Percentiles rank a stretch among this genome's conserved stretches.
Evolutionary conservation across 2,888 invertebrate genomes (phyloP).

Genomic region (Drosophila lacicola): DNA sequence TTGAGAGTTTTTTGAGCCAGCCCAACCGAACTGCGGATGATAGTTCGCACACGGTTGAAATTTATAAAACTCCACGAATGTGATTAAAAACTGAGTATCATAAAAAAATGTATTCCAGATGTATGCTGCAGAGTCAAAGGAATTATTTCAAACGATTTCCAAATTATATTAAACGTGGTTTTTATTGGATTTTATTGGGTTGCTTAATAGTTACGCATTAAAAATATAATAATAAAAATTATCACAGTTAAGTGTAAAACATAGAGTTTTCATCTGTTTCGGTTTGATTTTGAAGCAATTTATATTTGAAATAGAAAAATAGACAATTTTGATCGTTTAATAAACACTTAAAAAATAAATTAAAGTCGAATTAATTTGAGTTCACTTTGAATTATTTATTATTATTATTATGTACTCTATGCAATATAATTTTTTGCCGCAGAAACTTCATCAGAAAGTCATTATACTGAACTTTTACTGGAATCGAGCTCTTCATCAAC

Average conservation of each 20-base stretch:
- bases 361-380: no score
- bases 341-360: no score
- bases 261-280: no score
- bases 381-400: neutral
- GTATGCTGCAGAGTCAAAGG: neutral
- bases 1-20: slow-evolving; percentile 24
- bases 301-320: no score
- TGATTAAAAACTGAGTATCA: neutral
- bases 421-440: neutral
- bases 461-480: slow-evolving; percentile 34
- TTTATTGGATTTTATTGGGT: no score
- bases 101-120: neutral
- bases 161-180: slow-evolving; percentile 3
- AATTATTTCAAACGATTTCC: slow-evolving; percentile 3
- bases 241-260: no score
- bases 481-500: slow-evolving; percentile 25
- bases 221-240: no score
- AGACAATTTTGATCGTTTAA: no score
- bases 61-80: slow-evolving; percentile 20
- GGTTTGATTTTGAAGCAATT: no score
- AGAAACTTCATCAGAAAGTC: slow-evolving; percentile 44
- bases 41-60: slow-evolving; percentile 27
- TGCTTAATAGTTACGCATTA: no score
- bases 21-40: slow-evolving; percentile 11
- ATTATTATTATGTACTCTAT: neutral